Conservation (phyloP, 1,140 invertebrate genomes). For the Pogonognathellus flavescens region DNA sequence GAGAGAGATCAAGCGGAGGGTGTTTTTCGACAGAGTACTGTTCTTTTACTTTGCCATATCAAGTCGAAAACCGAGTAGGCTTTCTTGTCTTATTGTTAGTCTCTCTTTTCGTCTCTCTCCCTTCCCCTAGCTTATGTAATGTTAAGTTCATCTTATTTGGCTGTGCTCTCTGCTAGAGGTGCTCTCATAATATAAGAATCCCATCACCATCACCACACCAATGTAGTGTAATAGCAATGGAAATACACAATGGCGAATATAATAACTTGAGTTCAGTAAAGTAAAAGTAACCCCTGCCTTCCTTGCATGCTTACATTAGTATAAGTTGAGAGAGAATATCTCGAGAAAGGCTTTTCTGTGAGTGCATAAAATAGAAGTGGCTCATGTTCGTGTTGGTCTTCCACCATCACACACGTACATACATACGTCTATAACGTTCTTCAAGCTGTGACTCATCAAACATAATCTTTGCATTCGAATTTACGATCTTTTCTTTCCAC, state of each 20-base stretch:
- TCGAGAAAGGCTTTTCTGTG: conserved; percentile 8
- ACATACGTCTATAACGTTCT: background rate
- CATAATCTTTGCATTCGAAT: conserved; percentile 46
- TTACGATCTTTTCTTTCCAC: conserved; percentile 28
- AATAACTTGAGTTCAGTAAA: background rate
- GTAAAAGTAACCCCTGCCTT: conserved; percentile 37
- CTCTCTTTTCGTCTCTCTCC: conserved; percentile 13
- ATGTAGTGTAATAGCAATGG: background rate
- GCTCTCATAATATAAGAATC: conserved; percentile 42
- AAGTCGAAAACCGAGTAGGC: conserved; percentile 14
- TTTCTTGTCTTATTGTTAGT: conserved; percentile 44
- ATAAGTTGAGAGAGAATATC: background rate
- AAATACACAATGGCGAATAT: background rate
- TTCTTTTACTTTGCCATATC: conserved; percentile 35
- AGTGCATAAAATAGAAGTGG: background rate
- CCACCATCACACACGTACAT: background rate
- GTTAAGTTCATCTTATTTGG: conserved; percentile 3
- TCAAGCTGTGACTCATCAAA: conserved; percentile 47
- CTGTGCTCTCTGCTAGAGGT: background rate
- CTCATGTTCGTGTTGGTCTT: background rate
- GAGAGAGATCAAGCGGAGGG: conserved; percentile 4
- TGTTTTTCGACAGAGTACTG: conserved; percentile 5
- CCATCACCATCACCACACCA: conserved; percentile 37
- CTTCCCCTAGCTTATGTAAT: conserved; percentile 37
- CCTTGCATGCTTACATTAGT: background rate